phyloP scores from a whole-genome alignment of 1,140 invertebrate genomes.

The Vanessa atalanta region DNA sequence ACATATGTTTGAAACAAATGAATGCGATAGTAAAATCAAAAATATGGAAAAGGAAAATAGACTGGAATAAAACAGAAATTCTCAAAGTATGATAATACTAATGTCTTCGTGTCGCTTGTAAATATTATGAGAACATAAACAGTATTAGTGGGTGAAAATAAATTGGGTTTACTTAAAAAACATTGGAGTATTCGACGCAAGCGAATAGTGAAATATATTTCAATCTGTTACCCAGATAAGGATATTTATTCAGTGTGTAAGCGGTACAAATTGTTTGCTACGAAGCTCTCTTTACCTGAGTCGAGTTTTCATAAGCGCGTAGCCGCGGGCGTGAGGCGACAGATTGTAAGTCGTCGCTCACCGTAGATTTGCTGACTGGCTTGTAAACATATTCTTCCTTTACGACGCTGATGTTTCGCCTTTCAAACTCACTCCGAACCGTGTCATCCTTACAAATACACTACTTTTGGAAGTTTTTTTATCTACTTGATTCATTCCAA shows the following conservation, averaged over 20 bases:
- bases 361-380: conserved; percentile 68
- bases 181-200: conserved; percentile 18
- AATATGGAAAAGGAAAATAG: conserved; percentile 9
- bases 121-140: conserved; percentile 36
- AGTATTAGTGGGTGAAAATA: conserved; percentile 32
- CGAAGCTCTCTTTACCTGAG: conserved; percentile 64
- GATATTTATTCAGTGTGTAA: conserved; percentile 73
- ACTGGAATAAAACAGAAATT: conserved; percentile 23
- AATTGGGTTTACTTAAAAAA: conserved; percentile 39
- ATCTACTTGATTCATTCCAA: background rate
- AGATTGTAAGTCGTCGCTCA: conserved; percentile 64
- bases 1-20: conserved; percentile 1
- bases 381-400: conserved; percentile 64
- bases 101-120: conserved; percentile 33
- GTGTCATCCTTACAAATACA: conserved; percentile 15
- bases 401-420: conserved; percentile 53
- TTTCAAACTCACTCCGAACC: conserved; percentile 37
- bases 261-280: conserved; percentile 74
- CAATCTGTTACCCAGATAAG: conserved; percentile 57
- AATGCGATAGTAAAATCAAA: conserved; percentile 3
- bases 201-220: conserved; percentile 46
- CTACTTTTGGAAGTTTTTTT: conserved; percentile 9
- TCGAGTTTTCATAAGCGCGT: conserved; percentile 70
- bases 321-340: conserved; percentile 60
- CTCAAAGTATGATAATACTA: conserved; percentile 25